A percentile compares a stretch with the other conserved stretches of the same genome.
Conservation (phyloP, 2,113 vertebrate genomes). For the Cyanoderma ruficeps region DNA sequence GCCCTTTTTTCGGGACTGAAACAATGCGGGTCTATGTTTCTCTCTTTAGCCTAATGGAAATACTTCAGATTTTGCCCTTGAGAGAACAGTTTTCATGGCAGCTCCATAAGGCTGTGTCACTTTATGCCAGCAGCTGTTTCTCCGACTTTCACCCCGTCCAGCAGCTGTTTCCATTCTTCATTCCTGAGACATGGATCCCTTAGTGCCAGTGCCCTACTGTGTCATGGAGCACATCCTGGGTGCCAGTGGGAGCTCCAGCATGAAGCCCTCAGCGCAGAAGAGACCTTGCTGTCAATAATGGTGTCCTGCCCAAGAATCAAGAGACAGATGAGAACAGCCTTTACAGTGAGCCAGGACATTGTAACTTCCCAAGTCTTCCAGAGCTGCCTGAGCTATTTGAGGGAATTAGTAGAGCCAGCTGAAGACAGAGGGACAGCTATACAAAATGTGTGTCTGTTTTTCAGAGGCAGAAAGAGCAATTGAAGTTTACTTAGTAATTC, state of each 20-base stretch:
- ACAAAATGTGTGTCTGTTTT: not conserved
- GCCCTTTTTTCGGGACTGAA: not conserved
- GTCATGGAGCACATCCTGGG: not conserved
- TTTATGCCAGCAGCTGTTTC: not conserved
- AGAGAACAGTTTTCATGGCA: constrained; percentile 2
- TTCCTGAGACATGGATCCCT: not conserved
- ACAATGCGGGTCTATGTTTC: not conserved
- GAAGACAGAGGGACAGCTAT: not conserved
- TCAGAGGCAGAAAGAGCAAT: not conserved
- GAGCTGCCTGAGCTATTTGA: not conserved
- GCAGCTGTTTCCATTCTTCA: constrained; percentile 16
- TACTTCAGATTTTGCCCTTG: constrained; percentile 21
- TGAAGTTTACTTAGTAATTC: not conserved
- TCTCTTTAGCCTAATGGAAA: not conserved
- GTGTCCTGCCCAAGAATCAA: not conserved
- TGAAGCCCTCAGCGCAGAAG: not conserved
- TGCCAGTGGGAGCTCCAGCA: not conserved
- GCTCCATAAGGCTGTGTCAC: not conserved
- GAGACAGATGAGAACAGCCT: not conserved
- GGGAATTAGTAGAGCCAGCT: not conserved
- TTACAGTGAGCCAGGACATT: not conserved
- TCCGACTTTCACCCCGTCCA: not conserved
- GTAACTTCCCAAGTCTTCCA: not conserved
- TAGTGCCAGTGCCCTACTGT: not conserved
- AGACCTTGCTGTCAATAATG: not conserved